phyloP scores from a whole-genome alignment of 2,888 invertebrate genomes.

The Ophioninae sp. region DNA sequence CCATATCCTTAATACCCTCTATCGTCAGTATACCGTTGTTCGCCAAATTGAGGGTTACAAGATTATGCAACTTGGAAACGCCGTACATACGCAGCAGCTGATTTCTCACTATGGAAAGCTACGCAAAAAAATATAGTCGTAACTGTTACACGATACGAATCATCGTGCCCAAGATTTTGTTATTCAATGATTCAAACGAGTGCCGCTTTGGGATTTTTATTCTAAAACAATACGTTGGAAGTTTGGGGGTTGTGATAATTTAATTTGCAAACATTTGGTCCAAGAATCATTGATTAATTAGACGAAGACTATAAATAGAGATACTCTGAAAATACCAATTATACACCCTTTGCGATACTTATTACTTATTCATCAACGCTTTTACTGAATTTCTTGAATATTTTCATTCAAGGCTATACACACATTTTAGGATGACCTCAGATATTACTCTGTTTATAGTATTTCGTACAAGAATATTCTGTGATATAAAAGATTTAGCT shows the following conservation, averaged over 20 bases:
- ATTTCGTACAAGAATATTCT: background rate
- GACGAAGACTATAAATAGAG: background rate
- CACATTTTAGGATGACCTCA: background rate
- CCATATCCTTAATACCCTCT: conserved; percentile 93
- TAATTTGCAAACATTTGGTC: background rate
- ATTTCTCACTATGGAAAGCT: conserved; percentile 94
- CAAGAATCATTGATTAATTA: background rate
- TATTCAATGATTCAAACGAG: background rate
- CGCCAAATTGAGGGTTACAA: conserved; percentile 91
- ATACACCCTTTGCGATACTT: background rate
- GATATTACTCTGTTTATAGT: background rate
- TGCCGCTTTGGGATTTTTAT: background rate
- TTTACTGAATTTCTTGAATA: background rate
- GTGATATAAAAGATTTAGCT: background rate
- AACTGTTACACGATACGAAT: conserved; percentile 8
- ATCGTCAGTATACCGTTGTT: conserved; percentile 94
- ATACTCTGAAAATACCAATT: background rate
- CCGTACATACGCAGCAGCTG: conserved; percentile 94
- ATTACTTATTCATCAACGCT: background rate
- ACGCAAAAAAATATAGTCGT: conserved; percentile 66
- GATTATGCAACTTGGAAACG: conserved; percentile 89
- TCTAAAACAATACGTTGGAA: background rate
- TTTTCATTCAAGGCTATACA: background rate
- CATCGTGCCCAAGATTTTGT: background rate
- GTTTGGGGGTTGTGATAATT: background rate